Base-by-base conservation (phyloP, 2,113 vertebrate species). In the Struthidea cinerea region DNA sequence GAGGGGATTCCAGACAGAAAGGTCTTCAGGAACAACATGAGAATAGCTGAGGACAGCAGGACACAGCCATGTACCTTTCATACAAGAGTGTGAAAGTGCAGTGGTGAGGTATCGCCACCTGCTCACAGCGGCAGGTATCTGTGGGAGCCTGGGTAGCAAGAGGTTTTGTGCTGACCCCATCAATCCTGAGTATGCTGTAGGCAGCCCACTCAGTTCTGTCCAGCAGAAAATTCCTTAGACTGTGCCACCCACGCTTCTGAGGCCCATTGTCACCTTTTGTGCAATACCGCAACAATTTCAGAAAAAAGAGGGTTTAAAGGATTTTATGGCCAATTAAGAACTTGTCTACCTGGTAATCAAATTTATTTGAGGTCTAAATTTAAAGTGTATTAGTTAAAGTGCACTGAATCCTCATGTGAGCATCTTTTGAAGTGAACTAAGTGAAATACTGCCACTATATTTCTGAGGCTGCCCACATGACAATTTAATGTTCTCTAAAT, bases 401-500 rank as follows among this genome's bases (percentile, higher is more conserved):
- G 16, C 77, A 73, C 39, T 80, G 69, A 87, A 85, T 80, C 27
- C 53, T 63, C 33, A 49, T 39, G 28, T 42, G 14, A 78, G 21
- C 3, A 18, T 49, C 61, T 86, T 96, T 92, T 80, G 52, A 93
- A 80, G 68, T 37, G 59, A 94, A 39, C 39, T 83, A 70, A 83
- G 50, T 69, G 63, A 87, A 94, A 90, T 88, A 87, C 20, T 88
- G 28, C 33, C 47, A 30, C 79, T 80, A 6, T 77, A 74, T 86
- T 94, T 96, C 70, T 95, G 41, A 82, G 35, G 26, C 28, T 69
- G 33, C 33, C 37, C 11, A 32, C 50, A 77, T 42, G 35, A 65
- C 57, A 75, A 20, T 75, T 95, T 91, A 91, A 93, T 74, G 42
- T 59, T 81, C 67, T 88, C 26, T 81, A 95, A 91, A 93, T 95